phyloP scores from a whole-genome alignment of 2,113 vertebrate genomes.

The Cyanoderma ruficeps region DNA sequence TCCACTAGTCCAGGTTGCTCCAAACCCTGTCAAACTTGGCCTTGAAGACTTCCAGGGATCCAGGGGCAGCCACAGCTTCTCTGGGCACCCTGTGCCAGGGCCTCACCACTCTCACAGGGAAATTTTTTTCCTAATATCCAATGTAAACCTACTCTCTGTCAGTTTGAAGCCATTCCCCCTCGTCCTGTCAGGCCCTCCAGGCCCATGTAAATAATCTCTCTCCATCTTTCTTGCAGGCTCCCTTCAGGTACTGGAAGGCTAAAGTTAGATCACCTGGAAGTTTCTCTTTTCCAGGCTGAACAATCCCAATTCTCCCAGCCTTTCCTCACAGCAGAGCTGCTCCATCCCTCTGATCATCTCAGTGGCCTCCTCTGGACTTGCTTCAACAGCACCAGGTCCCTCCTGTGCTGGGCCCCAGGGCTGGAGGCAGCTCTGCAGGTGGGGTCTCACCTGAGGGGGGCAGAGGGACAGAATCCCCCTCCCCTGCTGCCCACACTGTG shows the following conservation, averaged over 20 bases:
- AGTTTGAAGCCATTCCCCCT: background rate
- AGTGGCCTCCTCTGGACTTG: background rate
- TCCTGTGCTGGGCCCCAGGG: background rate
- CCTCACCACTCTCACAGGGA: background rate
- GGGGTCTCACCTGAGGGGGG: background rate
- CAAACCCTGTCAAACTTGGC: fast-evolving
- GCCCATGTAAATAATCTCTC: background rate
- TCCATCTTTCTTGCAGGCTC: background rate
- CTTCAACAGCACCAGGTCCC: fast-evolving
- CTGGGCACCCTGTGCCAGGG: background rate
- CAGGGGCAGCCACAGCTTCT: background rate
- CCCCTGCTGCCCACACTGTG: background rate
- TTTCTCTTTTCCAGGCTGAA: background rate
- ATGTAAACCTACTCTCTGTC: background rate
- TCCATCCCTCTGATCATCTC: too few relatives aligned
- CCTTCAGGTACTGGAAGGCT: background rate
- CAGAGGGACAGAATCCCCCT: background rate
- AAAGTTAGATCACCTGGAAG: background rate
- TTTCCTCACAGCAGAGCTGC: background rate
- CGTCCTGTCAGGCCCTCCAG: background rate
- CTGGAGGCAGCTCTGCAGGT: background rate
- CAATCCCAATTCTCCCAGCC: background rate
- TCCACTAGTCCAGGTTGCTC: background rate
- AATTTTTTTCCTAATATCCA: background rate
- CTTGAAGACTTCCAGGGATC: background rate